Evolutionary conservation across 2,888 invertebrate genomes (phyloP), one percentile per base, ranked within the genome.

Genomic region (Cabera pusaria): DNA sequence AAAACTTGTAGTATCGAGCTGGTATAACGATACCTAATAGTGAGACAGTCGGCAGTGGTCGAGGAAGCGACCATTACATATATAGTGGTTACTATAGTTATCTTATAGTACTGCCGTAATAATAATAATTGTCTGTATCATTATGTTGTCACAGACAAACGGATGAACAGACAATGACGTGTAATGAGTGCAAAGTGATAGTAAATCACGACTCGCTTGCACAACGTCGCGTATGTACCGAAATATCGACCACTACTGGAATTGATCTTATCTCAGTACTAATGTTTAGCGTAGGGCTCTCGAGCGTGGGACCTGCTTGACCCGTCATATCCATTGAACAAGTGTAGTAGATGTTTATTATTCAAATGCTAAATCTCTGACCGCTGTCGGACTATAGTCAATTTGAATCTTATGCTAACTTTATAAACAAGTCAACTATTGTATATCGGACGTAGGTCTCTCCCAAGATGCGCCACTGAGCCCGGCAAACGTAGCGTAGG

Each of bases 131-230:
- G 24, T 6, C 9, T 18, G 25, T 22, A 10, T 12, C 7, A 21
- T 32, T 33, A 8, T 21, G 24, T 35, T 19, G 46, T 43, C 46
- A 47, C 52, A 41, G 53, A 40, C 44, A 31, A 9, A 34, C 50
- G 35, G 37, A 48, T 46, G 20, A 20, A 31, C 49, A 33, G 32
- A 37, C 37, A 34, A 35, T 52, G 28, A 27, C 31, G 34, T 22
- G 32, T 51, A 58, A 56, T 56, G 52, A 45, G 29, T 52, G 52
- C 29, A 61, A 56, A 64, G 61, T 61, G 50, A 48, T 45, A 27
- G 41, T 44, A 23, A 12, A 43, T 42, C 48, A 56, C 52, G 59
- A 55, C 37, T 5, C n/a, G 21, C 33, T 32, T 38, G 35, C 29
- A 37, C 33, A 38, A 45, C 31, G 21, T 7, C 12, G 20, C 6